These are phyloP conservation scores for Artibeus jamaicensis DNA, from an alignment of 2,797 vertebrate species.

Conservation along the genomic window DNA sequence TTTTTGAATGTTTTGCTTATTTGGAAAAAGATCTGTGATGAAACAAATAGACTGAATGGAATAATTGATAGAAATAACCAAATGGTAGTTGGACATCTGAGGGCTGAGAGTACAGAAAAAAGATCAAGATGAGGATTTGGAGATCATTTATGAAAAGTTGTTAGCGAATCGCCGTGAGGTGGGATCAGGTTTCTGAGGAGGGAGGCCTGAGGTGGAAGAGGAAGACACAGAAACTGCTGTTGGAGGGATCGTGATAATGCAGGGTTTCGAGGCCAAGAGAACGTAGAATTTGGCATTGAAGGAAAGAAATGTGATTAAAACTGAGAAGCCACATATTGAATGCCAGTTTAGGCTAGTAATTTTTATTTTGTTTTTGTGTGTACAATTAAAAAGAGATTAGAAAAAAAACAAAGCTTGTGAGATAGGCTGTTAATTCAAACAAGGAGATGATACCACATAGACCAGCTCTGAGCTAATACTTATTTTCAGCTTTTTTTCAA, in stretches of 20 bases:
- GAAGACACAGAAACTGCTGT: background rate
- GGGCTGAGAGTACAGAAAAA: background rate
- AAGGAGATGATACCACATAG: background rate
- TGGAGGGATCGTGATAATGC: background rate
- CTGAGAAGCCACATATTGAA: background rate
- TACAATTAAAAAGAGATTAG: background rate
- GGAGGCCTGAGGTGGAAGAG: background rate
- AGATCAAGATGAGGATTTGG: background rate
- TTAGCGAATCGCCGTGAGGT: background rate
- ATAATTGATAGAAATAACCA: background rate
- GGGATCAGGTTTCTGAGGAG: background rate
- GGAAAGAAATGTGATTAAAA: background rate
- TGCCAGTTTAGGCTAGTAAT: background rate
- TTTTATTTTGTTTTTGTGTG: background rate
- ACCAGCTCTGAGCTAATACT: background rate
- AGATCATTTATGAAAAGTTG: background rate
- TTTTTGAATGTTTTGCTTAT: background rate
- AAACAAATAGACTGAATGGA: background rate
- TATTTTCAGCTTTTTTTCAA: slow-evolving; percentile 8
- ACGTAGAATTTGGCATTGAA: background rate
- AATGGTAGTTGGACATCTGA: background rate
- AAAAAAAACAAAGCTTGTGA: background rate
- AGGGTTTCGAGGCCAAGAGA: background rate
- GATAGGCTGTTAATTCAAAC: background rate
- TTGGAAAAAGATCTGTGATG: background rate